phyloP scores from a whole-genome alignment of 2,888 invertebrate species.

The Meiosimyza platycephala region DNA sequence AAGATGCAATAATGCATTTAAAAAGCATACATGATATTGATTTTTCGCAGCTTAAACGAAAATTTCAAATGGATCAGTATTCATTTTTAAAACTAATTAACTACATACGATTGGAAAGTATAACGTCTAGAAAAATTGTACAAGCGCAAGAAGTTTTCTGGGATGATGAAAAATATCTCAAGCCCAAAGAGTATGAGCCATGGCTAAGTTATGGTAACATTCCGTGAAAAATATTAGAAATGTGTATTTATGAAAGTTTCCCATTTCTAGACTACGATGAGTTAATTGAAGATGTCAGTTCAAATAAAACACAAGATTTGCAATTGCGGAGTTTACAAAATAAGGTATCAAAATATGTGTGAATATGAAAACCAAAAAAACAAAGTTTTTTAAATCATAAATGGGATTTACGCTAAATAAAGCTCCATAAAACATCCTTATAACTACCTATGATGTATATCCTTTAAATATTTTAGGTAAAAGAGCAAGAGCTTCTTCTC shows the following conservation, averaged over 20 bases:
- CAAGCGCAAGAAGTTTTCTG: constrained; percentile 72
- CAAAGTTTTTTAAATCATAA: too few relatives aligned
- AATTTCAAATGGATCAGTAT: constrained; percentile 83
- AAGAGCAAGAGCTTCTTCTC: constrained; percentile 72
- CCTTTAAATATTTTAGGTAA: constrained; percentile 48
- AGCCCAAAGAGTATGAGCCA: constrained; percentile 80
- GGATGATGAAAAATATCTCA: constrained; percentile 82
- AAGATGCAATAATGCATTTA: constrained; percentile 77
- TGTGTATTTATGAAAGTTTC: neutral
- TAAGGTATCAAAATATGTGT: constrained; percentile 31
- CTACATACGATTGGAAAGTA: constrained; percentile 77
- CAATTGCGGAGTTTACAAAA: constrained; percentile 17
- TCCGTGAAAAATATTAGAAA: neutral
- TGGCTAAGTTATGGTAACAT: constrained; percentile 83
- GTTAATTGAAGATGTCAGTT: constrained; percentile 34
- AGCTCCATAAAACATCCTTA: too few relatives aligned
- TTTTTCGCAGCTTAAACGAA: constrained; percentile 74
- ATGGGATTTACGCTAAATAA: rapidly evolving
- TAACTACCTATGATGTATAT: too few relatives aligned
- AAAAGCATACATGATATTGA: constrained; percentile 75
- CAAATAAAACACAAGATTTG: constrained; percentile 30
- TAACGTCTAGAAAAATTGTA: constrained; percentile 71
- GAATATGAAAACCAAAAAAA: too few relatives aligned
- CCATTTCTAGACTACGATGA: constrained; percentile 46
- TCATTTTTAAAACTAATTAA: constrained; percentile 85